These are phyloP conservation scores for Iguana delicatissima DNA, from an alignment of 2,797 vertebrate genomes.

Conservation along the genomic window DNA sequence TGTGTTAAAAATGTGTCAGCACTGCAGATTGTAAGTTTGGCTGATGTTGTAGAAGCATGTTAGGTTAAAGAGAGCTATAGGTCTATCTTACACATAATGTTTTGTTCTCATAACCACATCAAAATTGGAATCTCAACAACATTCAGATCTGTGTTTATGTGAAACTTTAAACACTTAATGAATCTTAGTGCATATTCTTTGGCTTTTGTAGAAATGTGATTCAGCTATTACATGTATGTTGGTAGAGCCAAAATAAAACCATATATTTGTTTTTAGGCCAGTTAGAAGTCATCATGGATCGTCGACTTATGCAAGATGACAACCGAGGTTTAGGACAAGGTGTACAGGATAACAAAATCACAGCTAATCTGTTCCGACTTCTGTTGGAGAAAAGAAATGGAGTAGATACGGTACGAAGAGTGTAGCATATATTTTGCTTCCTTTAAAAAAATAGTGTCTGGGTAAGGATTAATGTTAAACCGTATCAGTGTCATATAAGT, in stretches of 20 bases:
- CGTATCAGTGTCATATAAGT: neutral
- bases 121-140: neutral
- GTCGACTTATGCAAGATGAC: constrained; percentile 94
- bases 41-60: neutral
- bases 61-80: neutral
- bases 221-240: neutral
- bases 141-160: neutral
- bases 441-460: constrained; percentile 18
- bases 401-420: constrained; percentile 78
- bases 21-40: neutral
- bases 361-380: constrained; percentile 87
- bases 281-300: constrained; percentile 93
- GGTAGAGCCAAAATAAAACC: neutral
- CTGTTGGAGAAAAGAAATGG: constrained; percentile 86
- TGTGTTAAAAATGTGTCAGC: neutral
- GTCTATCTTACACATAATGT: neutral
- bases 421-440: constrained; percentile 16
- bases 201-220: neutral
- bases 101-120: neutral
- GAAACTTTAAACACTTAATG: neutral
- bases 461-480: neutral
- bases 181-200: neutral
- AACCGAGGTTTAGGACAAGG: constrained; percentile 95
- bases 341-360: constrained; percentile 92
- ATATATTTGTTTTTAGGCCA: constrained; percentile 81